Percentiles rank a stretch among this genome's conserved stretches.
Evolutionary conservation across 2,797 vertebrate genomes (phyloP).

Genomic region (Sphaeramia orbicularis): DNA sequence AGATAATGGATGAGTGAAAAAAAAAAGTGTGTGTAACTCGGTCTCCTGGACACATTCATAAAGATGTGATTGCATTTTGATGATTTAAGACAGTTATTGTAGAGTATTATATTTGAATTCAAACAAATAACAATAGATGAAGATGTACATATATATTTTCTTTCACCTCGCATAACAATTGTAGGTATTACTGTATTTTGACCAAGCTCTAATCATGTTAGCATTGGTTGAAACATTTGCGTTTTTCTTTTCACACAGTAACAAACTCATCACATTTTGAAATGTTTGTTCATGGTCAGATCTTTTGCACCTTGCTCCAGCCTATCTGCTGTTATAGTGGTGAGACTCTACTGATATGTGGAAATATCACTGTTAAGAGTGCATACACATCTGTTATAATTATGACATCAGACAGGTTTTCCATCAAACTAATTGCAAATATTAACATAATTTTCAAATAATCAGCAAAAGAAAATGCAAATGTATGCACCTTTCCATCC

Average conservation of each 20-base stretch:
- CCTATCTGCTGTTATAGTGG: too few relatives aligned
- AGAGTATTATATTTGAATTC: conserved; percentile 25
- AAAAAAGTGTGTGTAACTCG: conserved; percentile 29
- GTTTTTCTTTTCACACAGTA: neutral
- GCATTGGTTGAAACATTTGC: neutral
- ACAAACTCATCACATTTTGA: neutral
- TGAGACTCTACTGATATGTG: too few relatives aligned
- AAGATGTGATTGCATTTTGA: conserved; percentile 26
- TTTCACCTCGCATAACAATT: conserved; percentile 11
- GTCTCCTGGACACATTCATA: conserved; percentile 40
- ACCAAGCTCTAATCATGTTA: neutral
- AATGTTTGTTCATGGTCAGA: neutral
- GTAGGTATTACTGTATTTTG: neutral
- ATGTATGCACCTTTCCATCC: too few relatives aligned
- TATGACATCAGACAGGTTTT: too few relatives aligned
- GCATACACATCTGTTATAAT: too few relatives aligned
- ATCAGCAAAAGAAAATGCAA: too few relatives aligned
- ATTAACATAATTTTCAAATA: too few relatives aligned
- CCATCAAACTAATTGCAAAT: too few relatives aligned
- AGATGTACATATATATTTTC: conserved; percentile 10
- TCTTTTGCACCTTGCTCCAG: too few relatives aligned
- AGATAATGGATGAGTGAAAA: conserved; percentile 59
- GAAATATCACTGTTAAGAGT: too few relatives aligned
- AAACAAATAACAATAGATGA: conserved; percentile 39
- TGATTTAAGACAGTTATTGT: conserved; percentile 29